phyloP scores from a whole-genome alignment of 2,888 invertebrate species.

The Machimus rusticus region DNA sequence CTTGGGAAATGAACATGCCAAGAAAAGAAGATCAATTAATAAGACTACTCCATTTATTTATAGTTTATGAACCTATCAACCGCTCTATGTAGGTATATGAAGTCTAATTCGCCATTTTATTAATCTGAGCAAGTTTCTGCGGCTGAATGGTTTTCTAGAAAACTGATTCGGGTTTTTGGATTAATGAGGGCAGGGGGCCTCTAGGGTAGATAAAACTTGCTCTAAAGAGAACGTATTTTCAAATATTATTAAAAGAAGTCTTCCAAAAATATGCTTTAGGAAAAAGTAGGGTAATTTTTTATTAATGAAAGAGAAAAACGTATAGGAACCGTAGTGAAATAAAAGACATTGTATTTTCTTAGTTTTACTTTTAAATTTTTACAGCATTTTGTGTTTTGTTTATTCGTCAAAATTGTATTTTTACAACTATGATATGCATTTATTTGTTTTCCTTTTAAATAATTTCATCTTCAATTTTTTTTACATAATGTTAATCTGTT shows the following conservation, averaged over 20 bases:
- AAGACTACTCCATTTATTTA: too few relatives aligned
- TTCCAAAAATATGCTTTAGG: neutral
- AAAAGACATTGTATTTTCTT: neutral
- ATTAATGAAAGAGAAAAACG: neutral
- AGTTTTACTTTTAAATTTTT: conserved; percentile 38
- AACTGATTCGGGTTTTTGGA: too few relatives aligned
- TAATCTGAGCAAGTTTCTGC: too few relatives aligned
- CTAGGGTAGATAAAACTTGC: too few relatives aligned
- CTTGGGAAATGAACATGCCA: too few relatives aligned
- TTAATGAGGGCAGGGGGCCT: too few relatives aligned
- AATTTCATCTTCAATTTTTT: conserved; percentile 45
- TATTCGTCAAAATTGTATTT: conserved; percentile 83
- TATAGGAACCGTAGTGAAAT: neutral
- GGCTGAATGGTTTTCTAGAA: too few relatives aligned
- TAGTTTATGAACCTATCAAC: too few relatives aligned
- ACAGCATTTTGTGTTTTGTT: conserved; percentile 59
- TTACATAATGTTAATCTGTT: conserved; percentile 30
- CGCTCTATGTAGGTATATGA: too few relatives aligned
- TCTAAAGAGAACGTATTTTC: too few relatives aligned
- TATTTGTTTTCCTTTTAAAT: conserved; percentile 53
- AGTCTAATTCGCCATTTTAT: too few relatives aligned
- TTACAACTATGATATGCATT: conserved; percentile 95
- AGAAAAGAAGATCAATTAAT: too few relatives aligned
- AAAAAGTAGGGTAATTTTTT: neutral
- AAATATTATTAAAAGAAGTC: neutral